Evolutionary conservation across 2,113 vertebrate species (phyloP), one percentile per base, ranked within the genome.

Genomic region (Nestor notabilis): DNA sequence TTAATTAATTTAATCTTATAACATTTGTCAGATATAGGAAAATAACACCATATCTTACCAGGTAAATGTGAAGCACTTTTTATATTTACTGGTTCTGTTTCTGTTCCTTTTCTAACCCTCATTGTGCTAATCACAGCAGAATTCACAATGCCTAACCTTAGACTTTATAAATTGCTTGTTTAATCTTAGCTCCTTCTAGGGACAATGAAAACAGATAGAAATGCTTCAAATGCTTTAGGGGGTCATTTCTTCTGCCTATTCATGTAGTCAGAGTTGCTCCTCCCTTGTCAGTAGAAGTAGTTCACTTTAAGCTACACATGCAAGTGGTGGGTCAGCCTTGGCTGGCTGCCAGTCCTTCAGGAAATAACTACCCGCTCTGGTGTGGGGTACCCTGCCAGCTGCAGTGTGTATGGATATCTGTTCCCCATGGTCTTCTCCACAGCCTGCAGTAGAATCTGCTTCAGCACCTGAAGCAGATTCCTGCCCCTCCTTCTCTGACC

Each of bases 161-260:
- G 56, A 43, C 14, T 55, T 91, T 29, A 49, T 63, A 76, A 68
- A 76, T 37, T 63, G 41, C 55, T 85, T 58, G 24, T 75, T 94
- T 90, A 88, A 82, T 65, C 44, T 77, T 84, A 82, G 33, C 15
- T 83, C 75, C 31, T 80, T 86, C 50, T 89, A 80, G 47, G 80
- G 76, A 89, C n/a, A 87, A 68, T 33, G 50, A 35, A 79, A 65
- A 95, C 80, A 83, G 70, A 53, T 2, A 55, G 23, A 89, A 71
- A 68, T 76, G 6, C 18, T 80, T 89, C 39, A 79, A 60, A 68
- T 76, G 6, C 18, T 80, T 89, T 35, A 79, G 65, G 17, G 13
- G 64, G 17, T 50, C 0, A 68, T 87, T 83, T 86, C 24, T 66
- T 86, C 46, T 63, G 18, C 7, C 20, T 80, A 1, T 39, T 76